Conservation (phyloP, 2,797 vertebrate genomes). For the Tiaroga cobitis region DNA sequence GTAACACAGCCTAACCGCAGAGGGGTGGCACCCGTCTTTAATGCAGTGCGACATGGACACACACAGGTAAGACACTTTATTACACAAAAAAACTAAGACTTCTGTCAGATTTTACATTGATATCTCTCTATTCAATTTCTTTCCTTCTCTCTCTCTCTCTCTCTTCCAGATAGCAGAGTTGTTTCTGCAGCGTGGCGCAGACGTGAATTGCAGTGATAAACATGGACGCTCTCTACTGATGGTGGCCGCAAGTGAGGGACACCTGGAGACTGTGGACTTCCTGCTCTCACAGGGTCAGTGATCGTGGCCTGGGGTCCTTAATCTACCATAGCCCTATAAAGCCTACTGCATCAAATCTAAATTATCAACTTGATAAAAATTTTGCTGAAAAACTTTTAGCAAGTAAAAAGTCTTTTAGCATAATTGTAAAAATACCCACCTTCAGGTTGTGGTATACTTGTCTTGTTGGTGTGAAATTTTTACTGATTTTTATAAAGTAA, state of each 20-base stretch:
- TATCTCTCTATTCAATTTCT: background rate
- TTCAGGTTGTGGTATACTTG: background rate
- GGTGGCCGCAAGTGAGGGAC: constrained; percentile 92
- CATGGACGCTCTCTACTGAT: constrained; percentile 91
- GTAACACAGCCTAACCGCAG: constrained; percentile 84
- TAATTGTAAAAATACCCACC: background rate
- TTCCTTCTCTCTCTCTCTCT: background rate
- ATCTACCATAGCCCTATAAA: background rate
- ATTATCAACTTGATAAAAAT: background rate
- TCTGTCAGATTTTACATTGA: background rate
- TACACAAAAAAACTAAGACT: background rate
- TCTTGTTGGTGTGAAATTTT: background rate
- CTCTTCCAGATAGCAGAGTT: constrained; percentile 84
- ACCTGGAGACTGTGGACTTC: constrained; percentile 85
- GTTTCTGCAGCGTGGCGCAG: constrained; percentile 84
- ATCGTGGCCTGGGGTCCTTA: no score
- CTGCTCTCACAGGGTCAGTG: constrained; percentile 88
- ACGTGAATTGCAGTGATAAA: constrained; percentile 87
- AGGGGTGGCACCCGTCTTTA: constrained; percentile 86
- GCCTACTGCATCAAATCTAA: background rate
- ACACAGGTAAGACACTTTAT: constrained; percentile 82
- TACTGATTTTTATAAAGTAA: background rate
- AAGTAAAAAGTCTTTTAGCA: background rate
- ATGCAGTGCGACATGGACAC: constrained; percentile 91
- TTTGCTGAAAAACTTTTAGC: background rate